Conservation (phyloP, 2,113 vertebrate genomes). For the Otis tarda region DNA sequence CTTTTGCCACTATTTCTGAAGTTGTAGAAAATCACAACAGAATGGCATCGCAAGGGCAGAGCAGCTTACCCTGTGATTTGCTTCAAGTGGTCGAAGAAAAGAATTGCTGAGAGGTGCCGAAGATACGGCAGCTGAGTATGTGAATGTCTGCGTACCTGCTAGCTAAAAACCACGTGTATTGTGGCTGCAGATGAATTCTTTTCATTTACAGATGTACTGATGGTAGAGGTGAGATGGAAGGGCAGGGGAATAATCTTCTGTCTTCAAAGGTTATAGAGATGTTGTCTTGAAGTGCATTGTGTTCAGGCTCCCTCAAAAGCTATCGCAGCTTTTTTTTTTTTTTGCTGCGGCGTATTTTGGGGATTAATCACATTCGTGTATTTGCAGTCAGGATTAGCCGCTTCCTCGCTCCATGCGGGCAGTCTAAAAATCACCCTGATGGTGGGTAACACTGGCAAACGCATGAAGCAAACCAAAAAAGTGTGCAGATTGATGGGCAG, state of each 20-base stretch:
- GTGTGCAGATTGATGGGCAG: too few species aligned
- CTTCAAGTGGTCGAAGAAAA: neutral
- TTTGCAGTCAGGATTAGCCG: neutral
- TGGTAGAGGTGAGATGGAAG: neutral
- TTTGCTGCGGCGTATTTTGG: neutral
- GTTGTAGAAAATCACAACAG: neutral
- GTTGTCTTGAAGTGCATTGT: neutral
- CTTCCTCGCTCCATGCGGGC: neutral
- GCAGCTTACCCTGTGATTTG: neutral
- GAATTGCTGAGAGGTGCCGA: neutral
- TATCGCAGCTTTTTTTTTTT: neutral
- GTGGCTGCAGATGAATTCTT: neutral
- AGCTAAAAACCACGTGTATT: neutral
- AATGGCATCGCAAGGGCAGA: neutral
- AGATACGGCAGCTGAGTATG: neutral
- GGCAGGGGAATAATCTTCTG: neutral
- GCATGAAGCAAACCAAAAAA: rapidly evolving
- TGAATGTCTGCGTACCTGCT: neutral
- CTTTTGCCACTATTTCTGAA: neutral
- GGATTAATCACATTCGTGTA: neutral
- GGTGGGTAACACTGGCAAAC: neutral
- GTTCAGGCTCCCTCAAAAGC: neutral
- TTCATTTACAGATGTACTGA: neutral
- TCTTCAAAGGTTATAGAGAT: neutral
- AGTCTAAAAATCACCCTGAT: neutral